Evolutionary conservation across 2,888 invertebrate genomes (phyloP).

Genomic region (Drosophila melanosoma): DNA sequence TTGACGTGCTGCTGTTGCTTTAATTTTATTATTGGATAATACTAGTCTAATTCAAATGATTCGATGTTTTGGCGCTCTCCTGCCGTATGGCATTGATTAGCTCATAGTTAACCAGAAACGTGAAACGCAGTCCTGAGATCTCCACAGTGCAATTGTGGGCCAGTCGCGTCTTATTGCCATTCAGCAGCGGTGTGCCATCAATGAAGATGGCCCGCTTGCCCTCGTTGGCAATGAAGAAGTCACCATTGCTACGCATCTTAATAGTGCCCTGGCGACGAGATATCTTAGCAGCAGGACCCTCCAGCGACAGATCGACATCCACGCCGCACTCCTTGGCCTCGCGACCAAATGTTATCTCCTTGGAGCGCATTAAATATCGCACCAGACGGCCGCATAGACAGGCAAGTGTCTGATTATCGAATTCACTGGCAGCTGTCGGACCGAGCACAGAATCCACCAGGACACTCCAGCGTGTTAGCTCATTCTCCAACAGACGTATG

Average conservation of each 20-base stretch:
- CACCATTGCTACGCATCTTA: conserved; percentile 94
- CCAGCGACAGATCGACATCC: conserved; percentile 96
- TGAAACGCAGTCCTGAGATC: conserved; percentile 96
- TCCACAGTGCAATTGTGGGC: conserved; percentile 98
- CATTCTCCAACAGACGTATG: conserved; percentile 94
- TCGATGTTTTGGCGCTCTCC: conserved; percentile 93
- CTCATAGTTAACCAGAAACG: conserved; percentile 96
- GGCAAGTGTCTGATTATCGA: conserved; percentile 97
- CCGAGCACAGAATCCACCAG: conserved; percentile 95
- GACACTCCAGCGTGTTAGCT: conserved; percentile 95
- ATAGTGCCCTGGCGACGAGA: conserved; percentile 97
- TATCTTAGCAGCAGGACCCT: conserved; percentile 97
- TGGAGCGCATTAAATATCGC: conserved; percentile 96
- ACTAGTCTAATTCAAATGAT: conserved; percentile 83
- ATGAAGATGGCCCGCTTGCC: conserved; percentile 97
- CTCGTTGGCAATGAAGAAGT: conserved; percentile 97
- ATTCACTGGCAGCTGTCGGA: conserved; percentile 91
- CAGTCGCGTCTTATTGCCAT: conserved; percentile 94
- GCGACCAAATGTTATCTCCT: conserved; percentile 97
- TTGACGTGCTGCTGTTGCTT: conserved; percentile 26
- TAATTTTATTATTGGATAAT: conserved; percentile 8
- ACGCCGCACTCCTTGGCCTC: conserved; percentile 94
- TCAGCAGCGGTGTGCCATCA: conserved; percentile 95
- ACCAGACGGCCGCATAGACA: conserved; percentile 96
- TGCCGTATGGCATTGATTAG: conserved; percentile 94